phyloP scores from a whole-genome alignment of 2,113 vertebrate genomes.

The Petrocephalus zakoni region DNA sequence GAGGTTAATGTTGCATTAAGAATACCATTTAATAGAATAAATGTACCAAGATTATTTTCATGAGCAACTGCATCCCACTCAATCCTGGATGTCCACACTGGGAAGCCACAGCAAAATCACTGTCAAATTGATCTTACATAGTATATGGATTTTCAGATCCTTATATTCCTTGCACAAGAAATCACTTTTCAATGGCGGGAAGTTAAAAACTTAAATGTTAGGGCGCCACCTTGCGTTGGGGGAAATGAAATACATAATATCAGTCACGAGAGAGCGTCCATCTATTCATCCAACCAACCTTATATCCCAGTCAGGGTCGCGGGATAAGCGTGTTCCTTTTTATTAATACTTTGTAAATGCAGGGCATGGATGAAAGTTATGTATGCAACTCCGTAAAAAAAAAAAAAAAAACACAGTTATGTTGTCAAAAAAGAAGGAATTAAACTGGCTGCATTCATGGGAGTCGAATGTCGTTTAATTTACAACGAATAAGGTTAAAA shows the following conservation, averaged over 20 bases:
- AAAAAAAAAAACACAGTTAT: neutral
- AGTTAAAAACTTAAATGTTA: constrained; percentile 1
- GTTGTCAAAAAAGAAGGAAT: too few relatives aligned
- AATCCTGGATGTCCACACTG: neutral
- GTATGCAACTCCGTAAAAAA: neutral
- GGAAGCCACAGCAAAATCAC: neutral
- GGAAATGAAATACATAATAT: neutral
- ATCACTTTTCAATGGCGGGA: neutral
- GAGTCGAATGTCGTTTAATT: neutral
- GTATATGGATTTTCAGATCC: neutral
- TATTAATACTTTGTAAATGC: neutral
- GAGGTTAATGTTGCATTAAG: neutral
- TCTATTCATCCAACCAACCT: neutral
- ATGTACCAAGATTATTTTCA: neutral
- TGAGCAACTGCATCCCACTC: neutral
- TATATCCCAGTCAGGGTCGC: neutral
- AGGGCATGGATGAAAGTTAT: neutral
- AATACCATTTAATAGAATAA: neutral
- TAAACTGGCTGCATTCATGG: neutral
- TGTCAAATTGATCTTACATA: neutral
- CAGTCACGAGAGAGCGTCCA: neutral
- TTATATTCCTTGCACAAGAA: neutral
- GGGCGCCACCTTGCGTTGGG: constrained; percentile 6
- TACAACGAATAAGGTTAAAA: neutral
- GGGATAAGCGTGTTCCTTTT: neutral